These are phyloP conservation scores for Ditylenchus dipsaci DNA, from an alignment of 1,140 invertebrate genomes.

Conservation along the genomic window DNA sequence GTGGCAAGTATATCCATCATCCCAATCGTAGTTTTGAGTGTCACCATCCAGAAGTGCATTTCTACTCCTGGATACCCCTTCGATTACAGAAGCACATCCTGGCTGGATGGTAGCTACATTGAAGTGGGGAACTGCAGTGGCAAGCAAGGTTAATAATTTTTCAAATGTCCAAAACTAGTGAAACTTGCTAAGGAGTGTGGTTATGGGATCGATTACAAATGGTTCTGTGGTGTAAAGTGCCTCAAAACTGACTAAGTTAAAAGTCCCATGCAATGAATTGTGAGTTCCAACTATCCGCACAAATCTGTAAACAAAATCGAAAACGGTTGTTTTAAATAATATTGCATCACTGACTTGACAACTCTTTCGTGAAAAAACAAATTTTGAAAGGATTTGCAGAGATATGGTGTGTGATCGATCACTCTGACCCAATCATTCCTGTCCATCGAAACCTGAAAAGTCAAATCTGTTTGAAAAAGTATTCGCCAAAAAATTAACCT, in stretches of 20 bases:
- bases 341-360: conserved; percentile 63
- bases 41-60: conserved; percentile 95
- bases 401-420: conserved; percentile 81
- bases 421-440: conserved; percentile 79
- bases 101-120: conserved; percentile 84
- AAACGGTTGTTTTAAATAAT: background rate
- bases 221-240: conserved; percentile 70
- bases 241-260: conserved; percentile 86
- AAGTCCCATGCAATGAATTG: conserved; percentile 58
- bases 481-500: conserved; percentile 72
- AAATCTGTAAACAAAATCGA: conserved; percentile 9
- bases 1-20: conserved; percentile 74
- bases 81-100: conserved; percentile 81
- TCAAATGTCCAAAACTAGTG: background rate
- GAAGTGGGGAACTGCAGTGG: conserved; percentile 73
- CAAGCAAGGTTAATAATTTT: background rate
- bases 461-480: no score
- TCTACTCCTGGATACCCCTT: conserved; percentile 82
- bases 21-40: conserved; percentile 90
- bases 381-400: conserved; percentile 91
- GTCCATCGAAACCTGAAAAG: conserved; percentile 70
- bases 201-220: conserved; percentile 30
- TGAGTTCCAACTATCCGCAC: conserved; percentile 37
- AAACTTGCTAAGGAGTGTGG: conserved; percentile 36
- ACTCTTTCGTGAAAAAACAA: conserved; percentile 84